Base-by-base conservation (phyloP, 2,888 invertebrate species). In the Fragum whitleyi region DNA sequence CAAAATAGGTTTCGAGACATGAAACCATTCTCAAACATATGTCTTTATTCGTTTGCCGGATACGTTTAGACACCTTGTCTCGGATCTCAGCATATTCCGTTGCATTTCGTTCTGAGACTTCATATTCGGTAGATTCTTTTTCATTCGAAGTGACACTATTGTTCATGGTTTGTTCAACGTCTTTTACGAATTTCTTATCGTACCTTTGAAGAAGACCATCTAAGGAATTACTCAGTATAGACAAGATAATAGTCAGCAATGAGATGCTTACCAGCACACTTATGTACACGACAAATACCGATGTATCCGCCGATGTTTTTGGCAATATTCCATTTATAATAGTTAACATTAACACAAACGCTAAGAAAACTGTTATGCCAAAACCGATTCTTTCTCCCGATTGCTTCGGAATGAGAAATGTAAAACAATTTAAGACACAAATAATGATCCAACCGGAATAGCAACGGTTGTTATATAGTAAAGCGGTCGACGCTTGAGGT, bases 371-470 rank as follows among this genome's bases (percentile, higher is more conserved):
- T 2, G 65, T 42, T n/a, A 42, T 42, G 23, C 65, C 36, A 14
- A 36, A 65, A 11, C 23, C 6, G 6, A 65, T 23, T n/a, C 42
- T 65, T 26, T 65, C 65, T 39, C 65, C 65, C 23, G 65, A 65
- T 42, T 39, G 39, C 16, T 42, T 39, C 14, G 65, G 65, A 7
- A 65, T 42, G 23, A 42, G 19, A n/a, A 65, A 65, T 21, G 42
- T 42, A 42, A 65, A 65, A 39, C 65, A 65, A 42, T 65, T 65
- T 21, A 65, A 26, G 1, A 65, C 14, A n/a, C 36, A 65, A 42
- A 65, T 39, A 5, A 65, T n/a, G n/a, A 26, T 9, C 7, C 42
- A 21, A 65, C 42, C 0, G 65, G 65, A 26, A 65, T 21, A 21
- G 21, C 19, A 16, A 65, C n/a, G 14, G 47, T 47, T n/a, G 16